Evolutionary conservation across 2,113 vertebrate genomes (phyloP).

Genomic region (Melanerpes formicivorus): DNA sequence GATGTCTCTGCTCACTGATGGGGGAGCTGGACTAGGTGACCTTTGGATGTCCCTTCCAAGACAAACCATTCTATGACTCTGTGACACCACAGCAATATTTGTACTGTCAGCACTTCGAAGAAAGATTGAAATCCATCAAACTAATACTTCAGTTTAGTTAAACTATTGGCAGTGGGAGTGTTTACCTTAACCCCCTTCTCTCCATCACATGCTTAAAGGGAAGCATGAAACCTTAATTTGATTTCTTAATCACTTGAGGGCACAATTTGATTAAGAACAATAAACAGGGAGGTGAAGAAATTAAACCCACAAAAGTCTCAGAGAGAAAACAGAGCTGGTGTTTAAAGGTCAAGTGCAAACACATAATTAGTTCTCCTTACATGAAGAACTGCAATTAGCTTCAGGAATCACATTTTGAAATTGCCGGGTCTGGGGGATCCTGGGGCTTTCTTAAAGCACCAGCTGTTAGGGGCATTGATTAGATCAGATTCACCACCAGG

Average conservation of each 20-base stretch:
- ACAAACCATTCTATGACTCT: too few species aligned
- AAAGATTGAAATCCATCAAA: constrained; percentile 1
- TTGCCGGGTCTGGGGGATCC: constrained; percentile 33
- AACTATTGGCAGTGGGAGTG: background rate
- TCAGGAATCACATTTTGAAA: constrained; percentile 36
- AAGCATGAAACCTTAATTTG: constrained; percentile 36
- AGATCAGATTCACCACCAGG: background rate
- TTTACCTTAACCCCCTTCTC: constrained; percentile 21
- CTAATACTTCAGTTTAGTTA: background rate
- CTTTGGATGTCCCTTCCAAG: too few species aligned
- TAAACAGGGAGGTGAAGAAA: constrained; percentile 54
- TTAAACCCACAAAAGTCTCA: constrained; percentile 49
- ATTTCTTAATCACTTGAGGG: constrained; percentile 59
- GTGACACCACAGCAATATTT: background rate
- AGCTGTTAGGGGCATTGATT: background rate
- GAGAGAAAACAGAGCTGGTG: constrained; percentile 45
- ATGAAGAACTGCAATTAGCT: constrained; percentile 48
- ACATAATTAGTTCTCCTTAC: constrained; percentile 7
- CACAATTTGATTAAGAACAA: constrained; percentile 63
- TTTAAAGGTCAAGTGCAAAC: constrained; percentile 57
- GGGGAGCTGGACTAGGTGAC: too few species aligned
- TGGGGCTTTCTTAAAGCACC: background rate
- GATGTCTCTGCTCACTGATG: too few species aligned
- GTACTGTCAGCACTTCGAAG: background rate
- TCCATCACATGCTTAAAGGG: background rate